A percentile compares a stretch with the other conserved stretches of the same genome.
These are phyloP conservation scores for Callyntrura guangdongensis DNA, from an alignment of 2,888 invertebrate genomes.

Conservation along the genomic window DNA sequence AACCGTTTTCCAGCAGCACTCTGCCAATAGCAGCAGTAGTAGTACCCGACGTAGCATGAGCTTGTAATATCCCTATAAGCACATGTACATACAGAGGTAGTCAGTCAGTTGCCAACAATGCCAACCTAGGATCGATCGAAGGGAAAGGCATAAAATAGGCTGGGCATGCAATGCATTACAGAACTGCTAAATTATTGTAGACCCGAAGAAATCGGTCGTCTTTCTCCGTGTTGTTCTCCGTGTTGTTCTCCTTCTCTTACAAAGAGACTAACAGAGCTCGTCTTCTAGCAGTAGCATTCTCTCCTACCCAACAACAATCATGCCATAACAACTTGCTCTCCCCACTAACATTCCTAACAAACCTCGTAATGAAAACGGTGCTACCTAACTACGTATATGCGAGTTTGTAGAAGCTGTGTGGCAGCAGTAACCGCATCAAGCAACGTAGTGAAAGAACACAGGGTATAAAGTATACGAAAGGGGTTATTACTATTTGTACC, in stretches of 20 bases:
- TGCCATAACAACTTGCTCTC: too few species aligned
- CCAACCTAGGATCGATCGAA: conserved; percentile 75
- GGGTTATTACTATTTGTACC: conserved; percentile 48
- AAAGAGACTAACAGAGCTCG: neutral
- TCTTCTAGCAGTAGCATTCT: neutral
- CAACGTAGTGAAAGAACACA: conserved; percentile 19
- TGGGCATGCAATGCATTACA: conserved; percentile 45
- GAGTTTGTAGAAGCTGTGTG: neutral
- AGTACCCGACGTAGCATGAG: neutral
- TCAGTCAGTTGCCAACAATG: neutral
- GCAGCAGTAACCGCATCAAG: neutral
- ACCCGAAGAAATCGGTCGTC: conserved; percentile 52
- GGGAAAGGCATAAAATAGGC: conserved; percentile 73
- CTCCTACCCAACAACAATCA: neutral
- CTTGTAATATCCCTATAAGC: too few species aligned
- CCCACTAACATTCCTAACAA: too few species aligned
- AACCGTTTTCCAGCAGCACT: conserved; percentile 17
- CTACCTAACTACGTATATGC: too few species aligned
- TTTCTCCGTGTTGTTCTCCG: conserved; percentile 60
- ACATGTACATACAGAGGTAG: neutral
- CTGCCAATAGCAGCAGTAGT: neutral
- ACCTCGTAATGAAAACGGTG: too few species aligned
- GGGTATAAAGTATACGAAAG: neutral
- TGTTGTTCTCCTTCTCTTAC: neutral
- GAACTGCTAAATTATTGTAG: conserved; percentile 40